phyloP scores from a whole-genome alignment of 1,140 invertebrate genomes.

The Argopecten irradians region DNA sequence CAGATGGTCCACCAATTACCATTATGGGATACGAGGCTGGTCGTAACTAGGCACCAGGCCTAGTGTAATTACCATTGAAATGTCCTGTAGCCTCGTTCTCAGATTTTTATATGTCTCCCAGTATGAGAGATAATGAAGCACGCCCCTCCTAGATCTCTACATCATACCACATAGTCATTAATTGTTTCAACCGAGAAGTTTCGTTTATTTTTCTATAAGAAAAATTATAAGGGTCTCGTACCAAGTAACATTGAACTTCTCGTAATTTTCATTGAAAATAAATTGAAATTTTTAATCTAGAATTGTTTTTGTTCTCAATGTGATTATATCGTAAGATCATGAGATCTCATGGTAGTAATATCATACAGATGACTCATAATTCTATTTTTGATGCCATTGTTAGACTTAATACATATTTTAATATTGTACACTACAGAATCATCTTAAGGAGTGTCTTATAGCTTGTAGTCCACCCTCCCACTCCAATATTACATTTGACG shows the following conservation, averaged over 20 bases:
- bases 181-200: not conserved
- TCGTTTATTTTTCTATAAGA: no score
- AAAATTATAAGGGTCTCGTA: no score
- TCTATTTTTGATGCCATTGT: no score
- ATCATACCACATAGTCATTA: not conserved
- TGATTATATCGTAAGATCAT: no score
- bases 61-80: not conserved
- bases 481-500: not conserved
- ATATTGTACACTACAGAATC: not conserved
- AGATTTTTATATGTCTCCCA: not conserved
- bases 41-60: not conserved
- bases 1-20: not conserved
- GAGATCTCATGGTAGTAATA: no score
- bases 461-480: not conserved
- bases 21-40: not conserved
- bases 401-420: no score
- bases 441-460: not conserved
- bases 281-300: no score
- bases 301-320: no score
- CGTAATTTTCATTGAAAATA: no score
- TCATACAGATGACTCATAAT: no score
- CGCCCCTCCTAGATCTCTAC: not conserved
- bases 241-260: no score
- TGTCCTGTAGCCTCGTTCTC: not conserved
- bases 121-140: not conserved